Percentiles rank a stretch among this genome's conserved stretches.
phyloP scores from a whole-genome alignment of 2,113 vertebrate genomes.

The Gymnocephalus cernua region DNA sequence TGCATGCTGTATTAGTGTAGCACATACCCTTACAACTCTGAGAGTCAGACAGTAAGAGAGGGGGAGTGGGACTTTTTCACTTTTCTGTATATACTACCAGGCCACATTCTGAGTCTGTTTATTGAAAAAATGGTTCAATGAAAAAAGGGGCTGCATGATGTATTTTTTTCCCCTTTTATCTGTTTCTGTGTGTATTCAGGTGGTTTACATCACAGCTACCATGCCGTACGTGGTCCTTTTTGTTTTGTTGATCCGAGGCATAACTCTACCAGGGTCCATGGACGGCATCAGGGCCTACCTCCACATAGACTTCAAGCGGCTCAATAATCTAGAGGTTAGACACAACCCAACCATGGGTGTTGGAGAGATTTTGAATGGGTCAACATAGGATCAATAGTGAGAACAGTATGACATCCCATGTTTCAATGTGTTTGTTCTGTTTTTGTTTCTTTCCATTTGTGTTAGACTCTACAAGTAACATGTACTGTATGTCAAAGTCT shows the following conservation, averaged over 20 bases:
- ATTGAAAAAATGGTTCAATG: background rate
- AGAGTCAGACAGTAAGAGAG: background rate
- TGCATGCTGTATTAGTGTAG: background rate
- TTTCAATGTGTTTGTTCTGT: background rate
- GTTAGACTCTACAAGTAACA: background rate
- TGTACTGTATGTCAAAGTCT: background rate
- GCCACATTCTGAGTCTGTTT: background rate
- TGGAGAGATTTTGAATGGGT: background rate
- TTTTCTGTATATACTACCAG: background rate
- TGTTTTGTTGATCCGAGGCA: slow-evolving; percentile 93
- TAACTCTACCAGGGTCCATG: slow-evolving; percentile 93
- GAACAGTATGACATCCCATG: background rate
- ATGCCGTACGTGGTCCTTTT: slow-evolving; percentile 96
- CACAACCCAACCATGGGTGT: background rate
- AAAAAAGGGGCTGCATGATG: background rate
- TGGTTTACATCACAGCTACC: slow-evolving; percentile 98
- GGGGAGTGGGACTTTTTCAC: background rate
- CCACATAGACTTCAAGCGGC: slow-evolving; percentile 91
- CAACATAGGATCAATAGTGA: background rate
- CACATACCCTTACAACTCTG: background rate
- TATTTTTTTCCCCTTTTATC: background rate
- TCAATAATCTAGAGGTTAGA: slow-evolving; percentile 92
- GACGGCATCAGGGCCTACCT: slow-evolving; percentile 95
- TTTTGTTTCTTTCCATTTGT: background rate
- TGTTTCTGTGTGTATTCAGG: slow-evolving; percentile 81